Percentiles rank a stretch among this genome's conserved stretches.
phyloP scores from a whole-genome alignment of 2,797 vertebrate genomes.

The Anguilla marmorata region DNA sequence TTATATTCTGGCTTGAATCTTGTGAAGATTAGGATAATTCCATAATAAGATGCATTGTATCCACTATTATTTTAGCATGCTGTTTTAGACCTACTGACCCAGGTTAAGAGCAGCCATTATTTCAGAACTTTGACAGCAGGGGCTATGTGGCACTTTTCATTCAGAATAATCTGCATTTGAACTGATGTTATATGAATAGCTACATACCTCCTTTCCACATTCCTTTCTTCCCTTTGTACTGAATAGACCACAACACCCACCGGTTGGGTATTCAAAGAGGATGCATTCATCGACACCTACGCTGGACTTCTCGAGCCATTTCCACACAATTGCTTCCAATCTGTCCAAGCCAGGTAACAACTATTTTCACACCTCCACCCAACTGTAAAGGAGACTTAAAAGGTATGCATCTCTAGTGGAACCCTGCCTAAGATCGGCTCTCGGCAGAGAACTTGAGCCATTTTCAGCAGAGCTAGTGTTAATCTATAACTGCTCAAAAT shows the following conservation, averaged over 20 bases:
- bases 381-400: neutral
- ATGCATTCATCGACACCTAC: neutral
- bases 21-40: neutral
- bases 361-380: neutral
- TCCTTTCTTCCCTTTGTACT: neutral
- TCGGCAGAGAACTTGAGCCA: neutral
- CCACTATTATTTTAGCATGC: neutral
- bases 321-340: neutral
- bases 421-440: neutral
- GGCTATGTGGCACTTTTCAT: neutral
- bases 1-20: neutral
- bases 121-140: neutral
- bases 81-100: neutral
- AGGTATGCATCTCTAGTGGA: neutral
- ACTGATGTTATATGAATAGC: neutral
- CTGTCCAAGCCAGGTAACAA: neutral
- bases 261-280: neutral
- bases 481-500: neutral
- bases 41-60: neutral
- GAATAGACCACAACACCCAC: neutral
- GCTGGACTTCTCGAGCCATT: neutral
- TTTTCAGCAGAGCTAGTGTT: neutral
- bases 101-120: neutral
- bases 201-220: neutral
- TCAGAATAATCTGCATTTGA: constrained; percentile 8